Base-by-base conservation (phyloP, 1,140 invertebrate species). In the Stegodyphus dumicola region DNA sequence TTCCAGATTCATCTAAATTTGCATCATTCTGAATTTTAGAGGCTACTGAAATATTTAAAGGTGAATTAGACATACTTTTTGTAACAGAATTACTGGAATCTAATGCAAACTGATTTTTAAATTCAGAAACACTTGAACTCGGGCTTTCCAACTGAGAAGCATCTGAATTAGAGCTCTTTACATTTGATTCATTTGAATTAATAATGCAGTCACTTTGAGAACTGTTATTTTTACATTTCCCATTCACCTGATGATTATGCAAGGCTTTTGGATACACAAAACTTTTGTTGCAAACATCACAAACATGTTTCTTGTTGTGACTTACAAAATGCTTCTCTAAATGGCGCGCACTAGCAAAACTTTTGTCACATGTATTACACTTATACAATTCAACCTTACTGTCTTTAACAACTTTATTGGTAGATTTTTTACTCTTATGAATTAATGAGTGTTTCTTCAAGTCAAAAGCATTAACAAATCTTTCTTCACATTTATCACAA, bases 231-330 rank as follows among this genome's bases (percentile, higher is more conserved):
- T 67, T 13, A 67, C 65, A 67, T n/a, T 17, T 67, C 15, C 65
- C 65, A 67, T 67, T 67, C 65, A 10, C 56, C 2, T 67, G 9
- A 67, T 67, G 65, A 9, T 67, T 67, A 9, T 67, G 11, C 17
- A 67, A 67, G 0, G 7, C 11, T 67, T 15, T 67, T 15, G 7
- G 9, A n/a, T 9, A 17, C 11, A 64, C 18, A 60, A 85, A 85
- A 56, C 49, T 77, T 49, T 76, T 77, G 5, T 56, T 64, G 77
- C 81, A 85, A 69, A 76, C n/a, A 51, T 49, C 60, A 60, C 81
- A 85, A 5, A 13, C 52, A 70, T 85, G 74, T 33, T 33, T 33
- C 53, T 85, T 85, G 56, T 85, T 76, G 17, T 56, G 71, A n/a
- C 4, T 13, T 11, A 15, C 10, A 33, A 6, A 18, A 17, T 71